These are phyloP conservation scores for Eupithecia pulchellata DNA, from an alignment of 2,888 invertebrate species.

Conservation along the genomic window DNA sequence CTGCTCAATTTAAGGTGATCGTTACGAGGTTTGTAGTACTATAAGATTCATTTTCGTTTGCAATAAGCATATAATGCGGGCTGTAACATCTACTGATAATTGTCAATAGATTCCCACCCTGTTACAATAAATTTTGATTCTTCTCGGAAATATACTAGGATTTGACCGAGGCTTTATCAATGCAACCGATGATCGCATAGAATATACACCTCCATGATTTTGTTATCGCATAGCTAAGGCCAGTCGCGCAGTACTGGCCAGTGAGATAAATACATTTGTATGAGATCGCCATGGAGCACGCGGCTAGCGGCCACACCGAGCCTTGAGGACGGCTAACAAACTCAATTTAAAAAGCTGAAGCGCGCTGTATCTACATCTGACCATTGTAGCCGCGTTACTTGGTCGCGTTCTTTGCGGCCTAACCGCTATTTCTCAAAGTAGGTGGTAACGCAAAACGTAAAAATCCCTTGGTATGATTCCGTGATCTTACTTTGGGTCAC, in stretches of 20 bases:
- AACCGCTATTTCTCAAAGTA: neutral
- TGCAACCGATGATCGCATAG: neutral
- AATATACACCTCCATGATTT: too few relatives aligned
- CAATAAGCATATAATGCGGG: neutral
- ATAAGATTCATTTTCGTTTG: conserved; percentile 1
- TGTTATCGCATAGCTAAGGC: too few relatives aligned
- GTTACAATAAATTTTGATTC: neutral
- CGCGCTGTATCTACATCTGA: too few relatives aligned
- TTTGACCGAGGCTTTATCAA: neutral
- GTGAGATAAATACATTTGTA: too few relatives aligned
- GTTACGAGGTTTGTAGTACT: neutral
- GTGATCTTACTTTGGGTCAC: neutral
- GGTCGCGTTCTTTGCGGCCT: too few relatives aligned
- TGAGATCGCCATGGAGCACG: too few relatives aligned
- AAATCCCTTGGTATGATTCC: neutral
- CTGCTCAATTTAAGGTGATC: neutral
- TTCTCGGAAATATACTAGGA: neutral
- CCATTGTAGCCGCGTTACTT: too few relatives aligned
- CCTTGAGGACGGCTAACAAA: too few relatives aligned
- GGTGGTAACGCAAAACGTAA: neutral
- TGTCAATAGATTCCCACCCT: neutral
- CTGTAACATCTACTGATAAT: neutral
- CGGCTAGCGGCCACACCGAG: too few relatives aligned
- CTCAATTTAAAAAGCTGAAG: too few relatives aligned
- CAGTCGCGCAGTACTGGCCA: too few relatives aligned